Evolutionary conservation across 2,113 vertebrate species (phyloP), one percentile per base, ranked within the genome.

Genomic region (Laticauda colubrina): DNA sequence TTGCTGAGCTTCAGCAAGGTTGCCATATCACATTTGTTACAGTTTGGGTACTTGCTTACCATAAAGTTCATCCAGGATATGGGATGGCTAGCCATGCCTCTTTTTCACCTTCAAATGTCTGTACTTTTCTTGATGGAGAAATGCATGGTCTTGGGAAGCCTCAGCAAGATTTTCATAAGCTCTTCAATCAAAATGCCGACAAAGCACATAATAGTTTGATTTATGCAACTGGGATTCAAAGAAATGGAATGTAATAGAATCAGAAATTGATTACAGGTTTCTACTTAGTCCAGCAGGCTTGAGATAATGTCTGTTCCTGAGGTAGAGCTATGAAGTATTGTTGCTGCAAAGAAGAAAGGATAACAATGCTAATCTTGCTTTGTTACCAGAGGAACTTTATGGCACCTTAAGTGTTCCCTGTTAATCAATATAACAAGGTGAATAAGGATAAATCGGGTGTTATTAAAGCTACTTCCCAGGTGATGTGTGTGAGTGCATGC

Each of bases 331-430:
- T 1, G 2, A 97, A 96, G 94, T 96, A 51, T 94, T 93, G 95
- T 95, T 93, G 96, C 92, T 85, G 93, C 95, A 91, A 69, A 81
- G 96, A 96, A 97, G 96, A 0, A 8, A 34, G 94, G 94, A 93
- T 95, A 93, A 94, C 95, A 96, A 96, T 95, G 92, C 94, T 96
- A 95, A 96, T 97, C 94, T 95, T 96, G n/a, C 61, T 96, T 85
- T 48, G 3, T 8, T 10, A 12, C 43, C 94, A 93, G 93, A 89
- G 94, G 95, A 94, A 94, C 94, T 93, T 94, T 96, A 96, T 96
- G 94, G 95, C 93, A 95, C 57, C 88, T 94, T 95, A 95, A 92
- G 95, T 95, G 96, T 95, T 92, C 95, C 94, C 96, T 96, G 97
- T 90, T 97, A 94, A 97, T 94, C 97, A 97, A 90, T 91, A 94